Evolutionary conservation across 2,797 vertebrate genomes (phyloP).

Genomic region (Otolemur crassicaudatus): DNA sequence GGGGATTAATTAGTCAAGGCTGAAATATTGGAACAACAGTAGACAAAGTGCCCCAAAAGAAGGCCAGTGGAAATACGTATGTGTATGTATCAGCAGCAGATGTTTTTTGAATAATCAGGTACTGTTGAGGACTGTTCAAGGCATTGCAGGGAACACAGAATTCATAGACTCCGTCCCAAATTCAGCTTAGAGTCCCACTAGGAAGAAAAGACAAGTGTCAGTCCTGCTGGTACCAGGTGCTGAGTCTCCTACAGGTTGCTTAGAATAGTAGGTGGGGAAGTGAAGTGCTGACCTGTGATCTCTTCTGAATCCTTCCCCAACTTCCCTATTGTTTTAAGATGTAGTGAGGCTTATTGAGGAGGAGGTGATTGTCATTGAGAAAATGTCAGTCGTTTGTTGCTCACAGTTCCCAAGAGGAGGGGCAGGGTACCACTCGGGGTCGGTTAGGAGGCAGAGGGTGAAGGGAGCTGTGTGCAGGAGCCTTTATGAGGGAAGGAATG

Average conservation of each 20-base stretch:
- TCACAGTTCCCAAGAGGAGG: background rate
- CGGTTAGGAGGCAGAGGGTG: background rate
- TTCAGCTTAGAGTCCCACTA: background rate
- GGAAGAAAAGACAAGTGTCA: background rate
- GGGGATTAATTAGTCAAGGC: background rate
- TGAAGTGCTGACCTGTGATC: background rate
- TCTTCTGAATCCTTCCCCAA: background rate
- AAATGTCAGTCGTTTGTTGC: background rate
- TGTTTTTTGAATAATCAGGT: background rate
- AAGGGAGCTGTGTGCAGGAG: background rate
- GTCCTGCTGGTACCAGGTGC: background rate
- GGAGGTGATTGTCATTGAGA: accelerated
- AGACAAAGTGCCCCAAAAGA: background rate
- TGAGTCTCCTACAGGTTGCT: background rate
- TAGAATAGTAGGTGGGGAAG: background rate
- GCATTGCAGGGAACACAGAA: background rate
- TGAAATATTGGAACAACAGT: background rate
- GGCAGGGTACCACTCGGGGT: accelerated
- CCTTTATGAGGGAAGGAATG: background rate
- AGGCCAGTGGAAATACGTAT: accelerated
- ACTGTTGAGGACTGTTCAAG: background rate
- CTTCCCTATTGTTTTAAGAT: background rate
- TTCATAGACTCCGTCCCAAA: background rate
- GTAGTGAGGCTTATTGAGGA: background rate
- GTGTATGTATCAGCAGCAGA: background rate